Percentiles rank a stretch among this genome's conserved stretches.
Conservation (phyloP, 2,797 vertebrate genomes). For the Microhierax caerulescens region DNA sequence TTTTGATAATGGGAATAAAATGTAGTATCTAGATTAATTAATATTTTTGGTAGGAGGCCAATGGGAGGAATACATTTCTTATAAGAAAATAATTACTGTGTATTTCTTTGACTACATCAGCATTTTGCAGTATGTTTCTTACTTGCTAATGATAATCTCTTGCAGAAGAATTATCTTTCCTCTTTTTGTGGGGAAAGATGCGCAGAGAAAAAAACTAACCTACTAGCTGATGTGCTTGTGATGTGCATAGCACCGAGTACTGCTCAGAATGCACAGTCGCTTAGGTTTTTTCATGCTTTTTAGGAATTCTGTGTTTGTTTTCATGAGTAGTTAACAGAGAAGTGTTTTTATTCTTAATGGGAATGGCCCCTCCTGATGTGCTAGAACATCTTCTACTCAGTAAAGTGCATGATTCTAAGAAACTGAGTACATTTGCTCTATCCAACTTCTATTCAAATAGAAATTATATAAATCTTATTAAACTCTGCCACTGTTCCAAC, state of each 20-base stretch:
- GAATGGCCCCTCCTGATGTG: neutral
- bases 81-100: conserved; percentile 86
- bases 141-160: conserved; percentile 2
- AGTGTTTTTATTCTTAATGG: neutral
- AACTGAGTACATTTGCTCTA: neutral
- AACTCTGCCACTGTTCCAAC: neutral
- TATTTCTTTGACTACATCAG: conserved; percentile 76
- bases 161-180: neutral
- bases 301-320: neutral
- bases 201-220: neutral
- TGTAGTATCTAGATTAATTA: conserved; percentile 80
- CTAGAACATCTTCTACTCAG: neutral
- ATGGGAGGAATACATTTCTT: conserved; percentile 81
- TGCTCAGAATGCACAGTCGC: neutral
- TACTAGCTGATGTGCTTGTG: neutral
- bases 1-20: conserved; percentile 79
- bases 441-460: neutral
- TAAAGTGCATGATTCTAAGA: neutral
- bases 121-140: conserved; percentile 67
- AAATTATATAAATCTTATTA: neutral
- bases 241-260: neutral
- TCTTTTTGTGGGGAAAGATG: neutral
- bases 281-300: neutral
- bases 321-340: neutral
- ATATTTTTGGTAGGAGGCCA: conserved; percentile 75